Base-by-base conservation (phyloP, 1,140 invertebrate species). In the Penaeus indicus region DNA sequence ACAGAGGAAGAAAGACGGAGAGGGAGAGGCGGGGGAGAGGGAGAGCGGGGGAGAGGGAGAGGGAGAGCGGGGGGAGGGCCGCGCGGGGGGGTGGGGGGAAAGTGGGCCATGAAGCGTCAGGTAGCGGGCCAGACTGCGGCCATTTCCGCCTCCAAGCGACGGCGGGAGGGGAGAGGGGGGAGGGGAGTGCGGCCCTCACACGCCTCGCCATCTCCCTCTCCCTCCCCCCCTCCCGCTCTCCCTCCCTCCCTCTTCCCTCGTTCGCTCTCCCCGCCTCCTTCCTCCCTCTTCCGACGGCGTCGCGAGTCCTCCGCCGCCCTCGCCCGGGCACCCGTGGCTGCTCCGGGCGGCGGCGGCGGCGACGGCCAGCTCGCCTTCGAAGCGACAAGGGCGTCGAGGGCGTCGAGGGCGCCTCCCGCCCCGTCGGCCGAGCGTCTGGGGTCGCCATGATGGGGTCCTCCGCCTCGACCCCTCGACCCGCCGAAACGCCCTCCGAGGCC, bases 91-190 rank as follows among this genome's bases (percentile, higher is more conserved):
- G 21, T 38, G 78, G 64, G 77, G 85, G 85, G 78, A 86, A 86
- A 81, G 77, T 80, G 85, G 85, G 85, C 85, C 85, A 86, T 67
- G 85, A 62, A 63, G 80, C 77, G 67, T 22, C 85, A 86, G 85
- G 85, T 86, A 86, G 85, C 80, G 77, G 63, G 85, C 63, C 62
- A 81, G 67, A 27, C 38, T 77, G 22, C 84, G 75, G 84, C 84
- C 84, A 86, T 86, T 86, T 86, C 85, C 85, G 85, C 67, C 62
- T 80, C 60, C 42, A 85, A 54, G 69, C 38, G 69, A n/a, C n/a
- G 18, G 69, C 19, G 69, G 38, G 25, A 75, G 54, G n/a, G 27
- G 27, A 8, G 32, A 63, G 60, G 38, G 69, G 11, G 69, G 38
- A 38, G 13, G 69, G 38, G 69, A 75, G 69, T 19, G 69, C 13